Conservation (phyloP, 1,140 invertebrate genomes). For the Halictus rubicundus region DNA sequence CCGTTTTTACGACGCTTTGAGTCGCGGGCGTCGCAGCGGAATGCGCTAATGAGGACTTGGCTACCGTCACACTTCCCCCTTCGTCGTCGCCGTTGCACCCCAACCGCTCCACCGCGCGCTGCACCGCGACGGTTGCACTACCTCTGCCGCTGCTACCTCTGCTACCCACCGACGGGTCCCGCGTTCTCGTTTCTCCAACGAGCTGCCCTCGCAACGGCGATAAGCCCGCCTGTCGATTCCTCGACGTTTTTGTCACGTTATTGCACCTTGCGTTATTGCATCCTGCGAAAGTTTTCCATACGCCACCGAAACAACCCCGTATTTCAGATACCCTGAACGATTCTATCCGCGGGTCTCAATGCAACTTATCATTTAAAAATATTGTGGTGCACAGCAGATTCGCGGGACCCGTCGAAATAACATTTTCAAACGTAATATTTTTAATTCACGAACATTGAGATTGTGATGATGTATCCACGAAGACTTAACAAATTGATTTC, state of each 20-base stretch:
- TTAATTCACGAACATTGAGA: no score
- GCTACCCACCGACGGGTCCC: background rate
- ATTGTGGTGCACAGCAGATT: no score
- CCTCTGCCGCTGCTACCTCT: slow-evolving; percentile 25
- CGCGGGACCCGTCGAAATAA: no score
- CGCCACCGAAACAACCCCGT: no score
- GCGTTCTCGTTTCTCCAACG: slow-evolving; percentile 16
- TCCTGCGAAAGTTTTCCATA: no score
- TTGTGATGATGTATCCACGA: no score
- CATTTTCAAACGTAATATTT: no score
- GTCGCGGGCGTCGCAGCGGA: slow-evolving; percentile 79
- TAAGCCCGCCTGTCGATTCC: slow-evolving; percentile 37
- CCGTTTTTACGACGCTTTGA: slow-evolving; percentile 80
- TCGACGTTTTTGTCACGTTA: background rate
- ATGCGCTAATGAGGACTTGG: slow-evolving; percentile 81
- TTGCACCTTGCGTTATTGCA: no score
- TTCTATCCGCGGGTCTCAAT: no score
- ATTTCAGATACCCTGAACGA: no score
- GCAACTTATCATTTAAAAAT: no score
- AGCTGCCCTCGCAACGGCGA: slow-evolving; percentile 14
- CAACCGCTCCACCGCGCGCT: slow-evolving; percentile 8
- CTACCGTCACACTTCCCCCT: slow-evolving; percentile 76
- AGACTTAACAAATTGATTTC: no score
- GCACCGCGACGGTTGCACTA: slow-evolving; percentile 28
- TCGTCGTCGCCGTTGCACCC: slow-evolving; percentile 53